These are phyloP conservation scores for Endomychus coccineus DNA, from an alignment of 2,888 invertebrate genomes.

Conservation along the genomic window DNA sequence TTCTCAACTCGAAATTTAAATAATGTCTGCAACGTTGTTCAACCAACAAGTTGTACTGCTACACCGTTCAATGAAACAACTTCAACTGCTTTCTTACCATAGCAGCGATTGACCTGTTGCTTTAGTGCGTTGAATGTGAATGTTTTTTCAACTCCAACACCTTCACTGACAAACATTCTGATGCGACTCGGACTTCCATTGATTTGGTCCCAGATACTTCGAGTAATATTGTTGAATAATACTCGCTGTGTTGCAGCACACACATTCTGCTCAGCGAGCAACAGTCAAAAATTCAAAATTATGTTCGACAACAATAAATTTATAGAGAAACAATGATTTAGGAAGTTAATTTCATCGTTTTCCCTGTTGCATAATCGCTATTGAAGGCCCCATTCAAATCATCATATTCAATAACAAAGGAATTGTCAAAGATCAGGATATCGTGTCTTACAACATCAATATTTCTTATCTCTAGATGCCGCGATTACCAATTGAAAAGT, in stretches of 20 bases:
- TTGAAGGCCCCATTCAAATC: not conserved
- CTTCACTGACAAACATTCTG: slow-evolving; percentile 18
- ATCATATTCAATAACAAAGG: slow-evolving; percentile 1
- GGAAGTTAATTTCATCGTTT: not conserved
- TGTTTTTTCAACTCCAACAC: slow-evolving; percentile 17
- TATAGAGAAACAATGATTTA: too few relatives aligned
- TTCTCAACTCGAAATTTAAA: not conserved
- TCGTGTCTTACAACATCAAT: not conserved
- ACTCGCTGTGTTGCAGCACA: too few relatives aligned
- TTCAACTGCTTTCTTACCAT: slow-evolving; percentile 15
- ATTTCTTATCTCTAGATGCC: not conserved
- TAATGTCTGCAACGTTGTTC: not conserved
- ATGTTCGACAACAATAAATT: too few relatives aligned
- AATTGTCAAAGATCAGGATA: not conserved
- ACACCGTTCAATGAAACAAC: not conserved
- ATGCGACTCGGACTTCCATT: too few relatives aligned
- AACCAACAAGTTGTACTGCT: not conserved
- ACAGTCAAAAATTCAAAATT: too few relatives aligned
- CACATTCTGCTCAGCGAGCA: too few relatives aligned
- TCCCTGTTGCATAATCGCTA: slow-evolving; percentile 1
- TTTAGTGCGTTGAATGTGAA: slow-evolving; percentile 22
- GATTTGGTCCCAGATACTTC: too few relatives aligned
- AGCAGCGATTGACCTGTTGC: slow-evolving; percentile 25
- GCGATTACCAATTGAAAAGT: slow-evolving; percentile 1
- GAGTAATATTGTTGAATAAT: too few relatives aligned